Evolutionary conservation across 1,140 invertebrate species (phyloP), one percentile per base, ranked within the genome.

Genomic region (Brachionus manjavacas): DNA sequence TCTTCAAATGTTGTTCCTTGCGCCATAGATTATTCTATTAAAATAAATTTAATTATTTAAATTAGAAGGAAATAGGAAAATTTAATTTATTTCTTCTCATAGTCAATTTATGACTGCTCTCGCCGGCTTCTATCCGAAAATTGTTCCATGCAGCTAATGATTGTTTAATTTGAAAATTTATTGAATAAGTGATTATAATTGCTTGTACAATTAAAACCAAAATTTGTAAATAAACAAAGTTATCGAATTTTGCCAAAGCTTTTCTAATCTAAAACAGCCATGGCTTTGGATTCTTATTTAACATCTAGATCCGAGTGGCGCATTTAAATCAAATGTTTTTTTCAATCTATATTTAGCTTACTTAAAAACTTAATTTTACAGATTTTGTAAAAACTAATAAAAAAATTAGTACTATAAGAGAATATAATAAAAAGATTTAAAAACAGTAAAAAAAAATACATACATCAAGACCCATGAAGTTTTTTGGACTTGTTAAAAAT

Each of bases 151-250:
- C 52, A 20, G 31, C 25, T 68, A 31, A 68, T 68, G 31, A 68
- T 68, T 68, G 25, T n/a, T 31, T 68, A 31, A 68, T 68, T 68
- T 68, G 11, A 68, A 28, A 68, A 16, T 39, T 31, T 31, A 39
- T 68, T 68, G 66, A 68, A 68, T 68, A 68, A 68, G 66, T 68
- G 25, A 68, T 68, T 68, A 3, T 68, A 68, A 68, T 68, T 68
- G 66, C 11, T 39, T 9, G 31, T 68, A 31, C 31, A 31, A 35
- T 31, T 68, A 23, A 31, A 68, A 4, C 23, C 31, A 31, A 31
- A 35, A 39, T 68, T 68, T 68, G 31, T 68, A 31, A 31, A 39
- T 68, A 68, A 68, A 68, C 66, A 68, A 68, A 68, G 11, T 68
- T 35, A 31, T 68, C 23, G 2, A 7, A 60, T 4, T 20, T 60